Percentiles rank a stretch among this genome's conserved stretches.
phyloP scores from a whole-genome alignment of 1,140 invertebrate species.

The Drosophila athabasca region DNA sequence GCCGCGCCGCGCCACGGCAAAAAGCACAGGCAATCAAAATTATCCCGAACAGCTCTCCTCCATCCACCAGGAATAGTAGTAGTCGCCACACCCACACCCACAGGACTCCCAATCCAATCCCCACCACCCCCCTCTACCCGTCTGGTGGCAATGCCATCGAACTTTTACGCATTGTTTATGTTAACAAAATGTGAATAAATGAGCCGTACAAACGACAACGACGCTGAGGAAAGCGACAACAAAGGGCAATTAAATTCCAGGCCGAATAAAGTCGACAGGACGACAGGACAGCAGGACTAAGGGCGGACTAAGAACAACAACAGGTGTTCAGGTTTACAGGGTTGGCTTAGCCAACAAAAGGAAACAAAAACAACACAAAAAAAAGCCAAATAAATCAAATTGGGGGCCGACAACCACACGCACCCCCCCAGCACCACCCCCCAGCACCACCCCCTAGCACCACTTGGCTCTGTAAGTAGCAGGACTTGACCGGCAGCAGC shows the following conservation, averaged over 20 bases:
- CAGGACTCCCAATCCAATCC: not conserved
- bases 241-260: conserved; percentile 77
- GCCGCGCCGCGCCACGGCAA: conserved; percentile 25
- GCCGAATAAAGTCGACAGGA: conserved; percentile 56
- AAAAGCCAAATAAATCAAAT: conserved; percentile 72
- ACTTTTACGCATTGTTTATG: conserved; percentile 82
- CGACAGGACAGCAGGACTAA: conserved; percentile 25
- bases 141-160: conserved; percentile 61
- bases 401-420: conserved; percentile 44
- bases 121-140: conserved; percentile 4
- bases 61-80: not conserved
- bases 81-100: not conserved
- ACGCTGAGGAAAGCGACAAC: conserved; percentile 58
- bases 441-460: no score
- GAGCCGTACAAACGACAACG: conserved; percentile 74
- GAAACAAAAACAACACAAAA: conserved; percentile 11
- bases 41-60: conserved; percentile 30
- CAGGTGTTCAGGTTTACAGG: conserved; percentile 73
- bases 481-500: conserved; percentile 36
- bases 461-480: conserved; percentile 10
- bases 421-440: conserved; percentile 1
- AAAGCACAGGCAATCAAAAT: conserved; percentile 74
- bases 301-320: conserved; percentile 52
- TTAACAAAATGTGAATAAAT: conserved; percentile 82
- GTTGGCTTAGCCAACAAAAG: conserved; percentile 58